Evolutionary conservation across 2,888 invertebrate genomes (phyloP).

Genomic region (Lampropteryx suffumata): DNA sequence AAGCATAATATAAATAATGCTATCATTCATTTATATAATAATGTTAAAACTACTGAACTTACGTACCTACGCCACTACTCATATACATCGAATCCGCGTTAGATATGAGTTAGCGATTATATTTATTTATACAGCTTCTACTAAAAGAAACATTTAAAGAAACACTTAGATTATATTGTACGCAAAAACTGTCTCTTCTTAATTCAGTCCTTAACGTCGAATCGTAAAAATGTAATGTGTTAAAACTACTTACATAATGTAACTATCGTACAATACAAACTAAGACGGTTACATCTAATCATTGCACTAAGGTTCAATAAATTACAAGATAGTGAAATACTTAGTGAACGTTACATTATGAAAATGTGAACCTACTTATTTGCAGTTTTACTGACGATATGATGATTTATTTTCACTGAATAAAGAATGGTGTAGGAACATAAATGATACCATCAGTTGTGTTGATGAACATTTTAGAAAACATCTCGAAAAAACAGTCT

Average conservation of each 20-base stretch:
- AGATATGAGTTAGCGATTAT: conserved; percentile 69
- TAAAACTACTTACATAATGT: conserved; percentile 58
- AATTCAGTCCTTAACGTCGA: conserved; percentile 73
- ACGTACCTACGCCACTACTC: conserved; percentile 62
- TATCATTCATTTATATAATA: conserved; percentile 73
- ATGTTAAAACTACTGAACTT: conserved; percentile 74
- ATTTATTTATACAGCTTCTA: conserved; percentile 69
- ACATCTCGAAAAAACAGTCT: conserved; percentile 71
- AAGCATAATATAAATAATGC: conserved; percentile 78
- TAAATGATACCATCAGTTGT: conserved; percentile 44
- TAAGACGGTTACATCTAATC: conserved; percentile 77
- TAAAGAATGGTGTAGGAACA: conserved; percentile 53
- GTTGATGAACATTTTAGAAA: conserved; percentile 50
- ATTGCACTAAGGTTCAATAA: conserved; percentile 82
- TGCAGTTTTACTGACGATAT: conserved; percentile 50
- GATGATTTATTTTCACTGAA: conserved; percentile 33
- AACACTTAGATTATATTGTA: conserved; percentile 66
- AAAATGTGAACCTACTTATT: conserved; percentile 51
- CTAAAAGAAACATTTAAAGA: conserved; percentile 51
- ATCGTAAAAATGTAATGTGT: conserved; percentile 68
- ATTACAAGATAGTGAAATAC: conserved; percentile 70
- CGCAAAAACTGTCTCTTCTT: conserved; percentile 62
- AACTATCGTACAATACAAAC: conserved; percentile 70
- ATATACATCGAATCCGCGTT: conserved; percentile 66
- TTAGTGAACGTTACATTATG: conserved; percentile 46